A percentile compares a stretch with the other conserved stretches of the same genome.
Evolutionary conservation across 2,888 invertebrate species (phyloP).

Genomic region (Agapostemon virescens): DNA sequence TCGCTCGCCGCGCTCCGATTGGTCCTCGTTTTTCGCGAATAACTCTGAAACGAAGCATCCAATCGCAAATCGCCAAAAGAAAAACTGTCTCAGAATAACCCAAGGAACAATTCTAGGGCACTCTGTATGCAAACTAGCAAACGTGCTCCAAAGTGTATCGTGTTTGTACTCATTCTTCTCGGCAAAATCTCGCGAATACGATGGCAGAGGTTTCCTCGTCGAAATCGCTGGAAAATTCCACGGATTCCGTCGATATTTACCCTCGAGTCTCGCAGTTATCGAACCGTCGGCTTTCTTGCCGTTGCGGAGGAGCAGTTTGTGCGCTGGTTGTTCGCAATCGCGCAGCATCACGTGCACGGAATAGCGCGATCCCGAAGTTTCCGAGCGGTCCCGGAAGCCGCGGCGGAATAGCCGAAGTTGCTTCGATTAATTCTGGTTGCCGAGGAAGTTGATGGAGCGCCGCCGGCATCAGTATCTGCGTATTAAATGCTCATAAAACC

Average conservation of each 20-base stretch:
- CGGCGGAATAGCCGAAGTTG: slow-evolving; percentile 72
- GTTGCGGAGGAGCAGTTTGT: slow-evolving; percentile 8
- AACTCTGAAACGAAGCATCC: too few species aligned
- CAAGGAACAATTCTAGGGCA: too few species aligned
- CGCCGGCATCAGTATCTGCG: slow-evolving; percentile 52
- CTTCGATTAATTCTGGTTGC: slow-evolving; percentile 75
- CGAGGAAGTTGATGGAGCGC: slow-evolving; percentile 70
- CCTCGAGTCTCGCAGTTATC: not conserved
- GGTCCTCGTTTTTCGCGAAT: too few species aligned
- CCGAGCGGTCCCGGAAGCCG: slow-evolving; percentile 53
- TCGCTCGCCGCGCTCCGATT: too few species aligned
- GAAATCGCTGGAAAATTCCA: too few species aligned
- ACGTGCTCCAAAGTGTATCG: not conserved
- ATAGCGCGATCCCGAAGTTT: slow-evolving; percentile 45
- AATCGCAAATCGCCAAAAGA: too few species aligned
- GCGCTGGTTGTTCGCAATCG: slow-evolving; percentile 27
- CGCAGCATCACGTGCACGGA: slow-evolving; percentile 30
- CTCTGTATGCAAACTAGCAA: too few species aligned
- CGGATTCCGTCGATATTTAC: not conserved
- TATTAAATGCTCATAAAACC: slow-evolving; percentile 58
- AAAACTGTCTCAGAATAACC: too few species aligned
- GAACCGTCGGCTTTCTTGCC: not conserved
- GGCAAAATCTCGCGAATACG: not conserved
- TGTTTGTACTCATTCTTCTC: not conserved
- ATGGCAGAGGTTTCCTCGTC: rapidly evolving